Conservation (phyloP, 2,888 invertebrate genomes). For the Drosophila testacea region DNA sequence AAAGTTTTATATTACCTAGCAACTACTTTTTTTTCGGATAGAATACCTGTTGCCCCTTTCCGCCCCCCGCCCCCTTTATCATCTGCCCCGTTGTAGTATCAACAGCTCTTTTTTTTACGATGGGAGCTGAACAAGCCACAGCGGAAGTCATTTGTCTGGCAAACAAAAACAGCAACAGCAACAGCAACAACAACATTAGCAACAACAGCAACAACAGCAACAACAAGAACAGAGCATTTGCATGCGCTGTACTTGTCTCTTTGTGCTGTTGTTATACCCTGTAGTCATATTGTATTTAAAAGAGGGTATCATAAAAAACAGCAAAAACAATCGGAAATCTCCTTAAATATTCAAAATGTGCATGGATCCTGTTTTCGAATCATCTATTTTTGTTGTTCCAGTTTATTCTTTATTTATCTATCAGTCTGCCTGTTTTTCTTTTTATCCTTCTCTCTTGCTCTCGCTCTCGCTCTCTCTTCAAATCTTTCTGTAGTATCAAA, state of each 20-base stretch:
- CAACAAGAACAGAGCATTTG: slow-evolving; percentile 53
- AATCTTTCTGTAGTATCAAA: background rate
- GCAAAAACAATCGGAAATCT: background rate
- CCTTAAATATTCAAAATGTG: background rate
- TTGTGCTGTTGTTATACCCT: slow-evolving; percentile 28
- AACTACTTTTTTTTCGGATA: slow-evolving; percentile 35
- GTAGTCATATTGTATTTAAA: slow-evolving; percentile 8
- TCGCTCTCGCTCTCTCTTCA: background rate
- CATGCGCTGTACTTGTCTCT: slow-evolving; percentile 40
- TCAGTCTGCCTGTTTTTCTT: background rate
- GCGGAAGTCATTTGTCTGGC: slow-evolving; percentile 78
- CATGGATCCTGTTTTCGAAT: background rate
- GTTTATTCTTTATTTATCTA: background rate
- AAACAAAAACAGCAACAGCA: slow-evolving; percentile 34
- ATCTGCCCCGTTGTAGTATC: background rate
- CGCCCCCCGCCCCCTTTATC: background rate
- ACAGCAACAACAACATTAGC: slow-evolving; percentile 17
- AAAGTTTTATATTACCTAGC: slow-evolving; percentile 53
- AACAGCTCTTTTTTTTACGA: slow-evolving; percentile 51
- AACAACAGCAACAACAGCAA: slow-evolving; percentile 24
- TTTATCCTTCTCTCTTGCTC: background rate
- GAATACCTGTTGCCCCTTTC: slow-evolving; percentile 22
- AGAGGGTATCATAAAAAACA: slow-evolving; percentile 2
- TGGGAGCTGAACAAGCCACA: slow-evolving; percentile 58
- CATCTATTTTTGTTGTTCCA: too few species aligned